These are phyloP conservation scores for Actinia equina DNA, from an alignment of 64 coral and sea anemone species.

Conservation along the genomic window DNA sequence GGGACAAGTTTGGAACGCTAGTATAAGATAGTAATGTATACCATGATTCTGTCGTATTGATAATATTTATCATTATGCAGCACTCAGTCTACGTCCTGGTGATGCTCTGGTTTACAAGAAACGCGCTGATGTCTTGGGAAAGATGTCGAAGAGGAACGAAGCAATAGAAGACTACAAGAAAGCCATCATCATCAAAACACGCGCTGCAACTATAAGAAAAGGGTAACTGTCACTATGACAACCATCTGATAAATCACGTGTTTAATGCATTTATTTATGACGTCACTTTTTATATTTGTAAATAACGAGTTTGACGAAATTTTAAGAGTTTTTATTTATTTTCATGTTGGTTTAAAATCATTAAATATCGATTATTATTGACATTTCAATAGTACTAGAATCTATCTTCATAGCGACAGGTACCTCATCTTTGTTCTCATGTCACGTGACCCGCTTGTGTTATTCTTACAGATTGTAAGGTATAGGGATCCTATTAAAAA, in stretches of 20 bases:
- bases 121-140: constrained; percentile 79
- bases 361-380: neutral
- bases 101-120: constrained; percentile 91
- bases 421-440: too few species aligned
- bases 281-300: neutral
- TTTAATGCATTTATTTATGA: neutral
- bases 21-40: too few species aligned
- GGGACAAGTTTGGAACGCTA: too few species aligned
- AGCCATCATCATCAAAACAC: constrained; percentile 95
- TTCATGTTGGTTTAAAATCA: neutral
- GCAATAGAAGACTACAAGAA: constrained; percentile 91
- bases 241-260: neutral
- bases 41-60: neutral
- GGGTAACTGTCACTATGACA: neutral
- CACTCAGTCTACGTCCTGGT: constrained; percentile 77
- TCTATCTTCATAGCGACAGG: neutral
- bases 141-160: constrained; percentile 58
- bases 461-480: too few species aligned
- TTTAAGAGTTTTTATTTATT: neutral
- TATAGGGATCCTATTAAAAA: too few species aligned
- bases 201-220: constrained; percentile 4
- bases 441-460: too few species aligned
- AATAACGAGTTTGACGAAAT: neutral
- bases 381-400: neutral
- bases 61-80: constrained; percentile 19